Percentiles rank a stretch among this genome's conserved stretches.
These are phyloP conservation scores for Halictus ligatus DNA, from an alignment of 2,888 invertebrate species.

Conservation along the genomic window DNA sequence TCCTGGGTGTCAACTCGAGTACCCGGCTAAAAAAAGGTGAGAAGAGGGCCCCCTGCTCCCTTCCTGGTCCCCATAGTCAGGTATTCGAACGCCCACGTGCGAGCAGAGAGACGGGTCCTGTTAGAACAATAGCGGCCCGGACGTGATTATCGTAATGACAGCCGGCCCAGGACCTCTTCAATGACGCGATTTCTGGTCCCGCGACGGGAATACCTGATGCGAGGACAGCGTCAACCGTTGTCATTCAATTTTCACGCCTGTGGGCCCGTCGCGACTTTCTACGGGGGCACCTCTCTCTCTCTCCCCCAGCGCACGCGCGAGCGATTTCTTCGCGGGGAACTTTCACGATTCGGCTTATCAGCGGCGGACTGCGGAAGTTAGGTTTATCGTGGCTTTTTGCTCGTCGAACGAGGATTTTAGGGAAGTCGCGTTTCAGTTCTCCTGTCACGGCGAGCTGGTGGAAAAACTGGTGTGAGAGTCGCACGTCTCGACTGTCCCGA, in stretches of 20 bases:
- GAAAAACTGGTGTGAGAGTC: not conserved
- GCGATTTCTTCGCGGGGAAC: not conserved
- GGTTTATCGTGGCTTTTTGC: not conserved
- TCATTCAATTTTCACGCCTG: slow-evolving; percentile 53
- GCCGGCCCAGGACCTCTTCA: slow-evolving; percentile 39
- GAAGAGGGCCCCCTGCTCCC: not conserved
- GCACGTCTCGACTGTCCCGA: not conserved
- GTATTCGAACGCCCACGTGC: slow-evolving; percentile 63
- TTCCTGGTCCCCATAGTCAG: not conserved
- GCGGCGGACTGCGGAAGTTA: not conserved
- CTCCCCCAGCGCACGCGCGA: not conserved
- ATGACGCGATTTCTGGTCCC: slow-evolving; percentile 58
- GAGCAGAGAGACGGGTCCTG: slow-evolving; percentile 25
- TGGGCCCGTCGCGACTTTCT: slow-evolving; percentile 53
- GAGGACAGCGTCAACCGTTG: slow-evolving; percentile 40
- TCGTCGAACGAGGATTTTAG: not conserved
- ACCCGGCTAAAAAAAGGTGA: not conserved
- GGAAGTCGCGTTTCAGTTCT: not conserved
- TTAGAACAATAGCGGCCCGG: slow-evolving; percentile 63
- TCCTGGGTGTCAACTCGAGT: slow-evolving; percentile 3
- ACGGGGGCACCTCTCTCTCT: slow-evolving; percentile 1
- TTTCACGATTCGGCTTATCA: slow-evolving; percentile 1
- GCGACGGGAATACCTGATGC: slow-evolving; percentile 56
- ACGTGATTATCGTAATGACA: slow-evolving; percentile 69
- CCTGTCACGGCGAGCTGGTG: not conserved